Base-by-base conservation (phyloP, 2,113 vertebrate genomes). In the Sinocyclocheilus anshuiensis region DNA sequence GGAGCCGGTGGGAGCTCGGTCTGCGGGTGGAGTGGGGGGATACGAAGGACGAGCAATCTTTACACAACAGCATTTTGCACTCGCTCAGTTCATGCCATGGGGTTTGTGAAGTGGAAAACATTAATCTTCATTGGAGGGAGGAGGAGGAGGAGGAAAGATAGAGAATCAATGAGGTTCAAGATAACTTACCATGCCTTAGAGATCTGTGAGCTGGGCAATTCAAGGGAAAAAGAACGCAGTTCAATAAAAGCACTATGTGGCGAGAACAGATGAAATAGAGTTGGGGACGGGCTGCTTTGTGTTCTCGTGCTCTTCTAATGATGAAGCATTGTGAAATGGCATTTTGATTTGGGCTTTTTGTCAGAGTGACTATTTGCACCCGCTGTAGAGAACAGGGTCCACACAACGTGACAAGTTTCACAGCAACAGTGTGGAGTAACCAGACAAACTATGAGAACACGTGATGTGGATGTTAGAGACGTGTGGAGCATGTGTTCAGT, bases 151-250 rank as follows among this genome's bases (percentile, higher is more conserved):
- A 59, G 59, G 26, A 77, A 29, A 77, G 81, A 57, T 9, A 33
- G 57, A 42, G 20, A 86, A 59, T 86, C 36, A 53, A 75, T 63
- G 74, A n/a, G 50, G 90, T 86, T 83, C 33, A 80, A 75, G 76
- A 77, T 80, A 90, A 93, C 94, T 95, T 94, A 94, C 94, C 94
- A 88, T 90, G 92, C 67, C 93, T 94, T 91, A 95, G 89, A 87
- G 94, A 94, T 90, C 93, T 90, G 92, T 94, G 93, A 91, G 94
- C 94, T 94, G 94, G 91, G 90, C 89, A 93, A 93, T 88, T 91
- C 92, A 94, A 93, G 89, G 76, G 76, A 91, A 89, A 85, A 93
- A 92, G 92, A 86, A 91, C 80, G 83, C 67, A 92, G 90, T 92
- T 94, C 88, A 95, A 92, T 93, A 90, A 91, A 90, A 93, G n/a